phyloP scores from a whole-genome alignment of 2,797 vertebrate species.

The Gambelia wislizenii region DNA sequence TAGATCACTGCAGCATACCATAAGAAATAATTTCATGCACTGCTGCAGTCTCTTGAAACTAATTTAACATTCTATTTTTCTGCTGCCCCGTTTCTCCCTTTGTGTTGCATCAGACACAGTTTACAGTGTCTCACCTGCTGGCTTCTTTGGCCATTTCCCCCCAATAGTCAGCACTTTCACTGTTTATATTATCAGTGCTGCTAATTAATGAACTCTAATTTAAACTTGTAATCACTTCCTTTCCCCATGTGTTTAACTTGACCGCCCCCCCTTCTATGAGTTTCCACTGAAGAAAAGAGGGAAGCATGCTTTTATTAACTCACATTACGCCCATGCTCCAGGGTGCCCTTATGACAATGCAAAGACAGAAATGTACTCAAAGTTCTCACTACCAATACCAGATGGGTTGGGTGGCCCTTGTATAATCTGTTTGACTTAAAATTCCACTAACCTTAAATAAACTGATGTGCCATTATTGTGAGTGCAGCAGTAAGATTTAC shows the following conservation, averaged over 20 bases:
- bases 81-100: conserved; percentile 54
- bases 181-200: conserved; percentile 60
- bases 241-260: background rate
- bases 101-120: conserved; percentile 66
- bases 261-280: background rate
- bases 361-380: background rate
- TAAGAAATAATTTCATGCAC: conserved; percentile 90
- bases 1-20: conserved; percentile 80
- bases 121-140: conserved; percentile 28
- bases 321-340: background rate
- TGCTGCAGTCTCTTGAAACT: conserved; percentile 84
- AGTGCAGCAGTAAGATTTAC: too few species aligned
- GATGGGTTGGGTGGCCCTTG: background rate
- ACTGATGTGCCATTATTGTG: background rate
- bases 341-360: background rate
- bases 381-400: background rate
- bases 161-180: conserved; percentile 47
- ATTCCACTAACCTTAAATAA: background rate
- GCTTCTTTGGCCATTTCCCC: background rate
- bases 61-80: conserved; percentile 81
- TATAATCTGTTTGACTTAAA: background rate
- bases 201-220: conserved; percentile 69
- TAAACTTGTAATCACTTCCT: conserved; percentile 61
- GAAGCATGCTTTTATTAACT: background rate
- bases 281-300: background rate